Conservation (phyloP, 1,140 invertebrate genomes). For the Harlomillsia oculata region DNA sequence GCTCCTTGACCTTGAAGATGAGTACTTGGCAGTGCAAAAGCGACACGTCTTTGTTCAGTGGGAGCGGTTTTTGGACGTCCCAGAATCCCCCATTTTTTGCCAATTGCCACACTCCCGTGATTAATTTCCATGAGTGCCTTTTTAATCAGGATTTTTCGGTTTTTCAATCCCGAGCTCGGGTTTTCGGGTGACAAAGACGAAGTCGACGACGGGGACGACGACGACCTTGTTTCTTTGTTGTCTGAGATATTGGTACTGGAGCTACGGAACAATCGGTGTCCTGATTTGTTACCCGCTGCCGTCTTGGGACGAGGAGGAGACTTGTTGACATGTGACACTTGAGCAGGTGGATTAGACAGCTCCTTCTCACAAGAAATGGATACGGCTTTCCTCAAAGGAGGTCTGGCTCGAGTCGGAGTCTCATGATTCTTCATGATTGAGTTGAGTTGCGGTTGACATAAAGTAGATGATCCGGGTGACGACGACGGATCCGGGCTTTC, state of each 20-base stretch:
- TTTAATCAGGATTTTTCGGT: constrained; percentile 29
- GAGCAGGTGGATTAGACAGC: not conserved
- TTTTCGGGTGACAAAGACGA: no score
- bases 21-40: not conserved
- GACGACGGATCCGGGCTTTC: no score
- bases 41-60: no score
- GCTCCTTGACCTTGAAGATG: not conserved
- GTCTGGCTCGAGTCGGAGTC: not conserved
- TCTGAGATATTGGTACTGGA: no score
- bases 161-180: constrained; percentile 8
- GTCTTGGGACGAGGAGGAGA: constrained; percentile 15
- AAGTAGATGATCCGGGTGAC: no score
- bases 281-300: not conserved
- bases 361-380: constrained; percentile 31
- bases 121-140: constrained; percentile 30
- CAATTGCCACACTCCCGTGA: constrained; percentile 9
- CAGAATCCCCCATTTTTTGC: constrained; percentile 7
- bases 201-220: no score
- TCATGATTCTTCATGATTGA: not conserved
- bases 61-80: constrained; percentile 31
- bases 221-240: no score
- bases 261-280: not conserved
- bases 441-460: not conserved
- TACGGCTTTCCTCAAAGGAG: constrained; percentile 20
- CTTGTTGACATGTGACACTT: not conserved